Conservation (phyloP, 2,113 vertebrate species). For the Hipposideros armiger region DNA sequence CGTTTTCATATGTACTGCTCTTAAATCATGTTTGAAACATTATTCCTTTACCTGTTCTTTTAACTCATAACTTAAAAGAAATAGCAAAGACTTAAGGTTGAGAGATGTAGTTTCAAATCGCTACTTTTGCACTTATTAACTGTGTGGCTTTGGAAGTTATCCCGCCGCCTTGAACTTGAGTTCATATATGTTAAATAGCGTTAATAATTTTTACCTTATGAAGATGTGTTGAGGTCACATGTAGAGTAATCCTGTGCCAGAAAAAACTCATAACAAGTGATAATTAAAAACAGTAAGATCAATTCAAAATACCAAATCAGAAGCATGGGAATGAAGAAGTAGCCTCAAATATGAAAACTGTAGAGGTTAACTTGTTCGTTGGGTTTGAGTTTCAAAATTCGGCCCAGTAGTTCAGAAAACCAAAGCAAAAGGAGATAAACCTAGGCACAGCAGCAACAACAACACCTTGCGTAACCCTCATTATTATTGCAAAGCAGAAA, state of each 20-base stretch:
- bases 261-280: neutral
- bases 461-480: neutral
- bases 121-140: neutral
- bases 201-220: neutral
- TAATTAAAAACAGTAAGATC: neutral
- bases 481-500: neutral
- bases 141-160: neutral
- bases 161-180: neutral
- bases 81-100: neutral
- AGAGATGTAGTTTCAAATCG: neutral
- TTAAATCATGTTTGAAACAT: neutral
- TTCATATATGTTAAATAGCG: neutral
- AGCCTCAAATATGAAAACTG: neutral
- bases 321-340: neutral
- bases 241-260: neutral
- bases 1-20: neutral
- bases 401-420: neutral
- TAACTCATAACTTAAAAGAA: neutral
- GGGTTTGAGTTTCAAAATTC: constrained; percentile 4
- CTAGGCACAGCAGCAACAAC: neutral
- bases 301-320: constrained; percentile 3
- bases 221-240: neutral
- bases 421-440: neutral
- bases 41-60: neutral
- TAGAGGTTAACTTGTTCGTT: neutral